phyloP scores from a whole-genome alignment of 1,140 invertebrate species.

The Papilio machaon region DNA sequence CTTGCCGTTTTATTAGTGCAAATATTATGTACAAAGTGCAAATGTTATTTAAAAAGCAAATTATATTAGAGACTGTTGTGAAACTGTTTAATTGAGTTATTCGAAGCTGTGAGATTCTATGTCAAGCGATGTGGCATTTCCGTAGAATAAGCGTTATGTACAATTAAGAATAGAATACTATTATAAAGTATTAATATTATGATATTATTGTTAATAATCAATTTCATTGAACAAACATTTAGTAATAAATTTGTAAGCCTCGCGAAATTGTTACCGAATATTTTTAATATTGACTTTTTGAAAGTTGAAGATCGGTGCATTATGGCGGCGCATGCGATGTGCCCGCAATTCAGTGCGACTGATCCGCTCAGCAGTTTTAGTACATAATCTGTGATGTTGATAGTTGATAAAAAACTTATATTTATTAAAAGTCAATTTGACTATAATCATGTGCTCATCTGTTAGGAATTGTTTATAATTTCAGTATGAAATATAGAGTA shows the following conservation, averaged over 20 bases:
- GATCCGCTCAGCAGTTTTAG: slow-evolving; percentile 56
- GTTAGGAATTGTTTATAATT: slow-evolving; percentile 23
- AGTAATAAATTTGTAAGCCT: slow-evolving; percentile 41
- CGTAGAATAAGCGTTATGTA: slow-evolving; percentile 51
- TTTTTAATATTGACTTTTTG: slow-evolving; percentile 31
- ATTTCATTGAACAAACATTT: slow-evolving; percentile 34
- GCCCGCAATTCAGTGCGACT: background rate
- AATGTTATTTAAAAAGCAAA: background rate
- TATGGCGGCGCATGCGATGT: slow-evolving; percentile 31
- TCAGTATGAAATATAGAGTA: slow-evolving; percentile 10
- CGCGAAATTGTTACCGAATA: slow-evolving; percentile 55
- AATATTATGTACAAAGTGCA: slow-evolving; percentile 11
- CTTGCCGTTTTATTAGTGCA: background rate
- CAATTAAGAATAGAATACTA: slow-evolving; percentile 42
- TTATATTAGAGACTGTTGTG: slow-evolving; percentile 2
- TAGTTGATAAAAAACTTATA: slow-evolving; percentile 56
- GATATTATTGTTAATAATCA: slow-evolving; percentile 21
- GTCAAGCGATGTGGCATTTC: slow-evolving; percentile 61
- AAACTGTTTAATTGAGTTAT: slow-evolving; percentile 25
- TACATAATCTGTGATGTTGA: slow-evolving; percentile 72
- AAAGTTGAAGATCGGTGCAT: slow-evolving; percentile 41
- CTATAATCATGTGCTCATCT: slow-evolving; percentile 45
- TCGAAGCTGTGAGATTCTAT: slow-evolving; percentile 58
- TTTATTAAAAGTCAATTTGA: slow-evolving; percentile 62
- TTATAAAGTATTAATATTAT: slow-evolving; percentile 38